Percentiles rank a stretch among this genome's conserved stretches.
These are phyloP conservation scores for Bursaphelenchus okinawaensis DNA, from an alignment of 2,888 invertebrate genomes.

Conservation along the genomic window DNA sequence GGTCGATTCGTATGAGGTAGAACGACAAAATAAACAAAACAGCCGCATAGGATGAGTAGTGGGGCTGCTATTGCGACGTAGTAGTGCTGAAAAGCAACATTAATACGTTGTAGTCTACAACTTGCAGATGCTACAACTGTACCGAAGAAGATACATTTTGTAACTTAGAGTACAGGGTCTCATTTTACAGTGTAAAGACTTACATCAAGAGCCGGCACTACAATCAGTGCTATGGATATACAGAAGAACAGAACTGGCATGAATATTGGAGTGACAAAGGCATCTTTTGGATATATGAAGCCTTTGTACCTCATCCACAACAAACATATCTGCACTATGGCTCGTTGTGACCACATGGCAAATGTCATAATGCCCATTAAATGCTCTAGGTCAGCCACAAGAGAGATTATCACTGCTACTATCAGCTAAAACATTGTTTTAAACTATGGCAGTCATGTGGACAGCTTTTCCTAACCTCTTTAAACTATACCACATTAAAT, in stretches of 20 bases:
- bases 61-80: not conserved
- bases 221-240: constrained; percentile 42
- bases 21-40: not conserved
- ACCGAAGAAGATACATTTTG: too few species aligned
- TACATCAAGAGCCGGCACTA: constrained; percentile 38
- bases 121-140: too few species aligned
- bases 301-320: constrained; percentile 26
- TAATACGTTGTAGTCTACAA: too few species aligned
- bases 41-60: not conserved
- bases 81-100: not conserved
- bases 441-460: not conserved
- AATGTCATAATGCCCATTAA: constrained; percentile 51
- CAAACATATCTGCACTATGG: constrained; percentile 1
- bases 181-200: too few species aligned
- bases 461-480: too few species aligned
- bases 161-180: too few species aligned
- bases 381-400: constrained; percentile 49
- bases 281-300: constrained; percentile 24
- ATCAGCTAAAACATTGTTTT: constrained; percentile 28
- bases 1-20: not conserved
- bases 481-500: too few species aligned
- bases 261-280: constrained; percentile 38
- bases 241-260: constrained; percentile 40
- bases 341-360: constrained; percentile 46
- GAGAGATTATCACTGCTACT: constrained; percentile 41